phyloP scores from a whole-genome alignment of 2,113 vertebrate species.

The Lamprologus ornatipinnis region DNA sequence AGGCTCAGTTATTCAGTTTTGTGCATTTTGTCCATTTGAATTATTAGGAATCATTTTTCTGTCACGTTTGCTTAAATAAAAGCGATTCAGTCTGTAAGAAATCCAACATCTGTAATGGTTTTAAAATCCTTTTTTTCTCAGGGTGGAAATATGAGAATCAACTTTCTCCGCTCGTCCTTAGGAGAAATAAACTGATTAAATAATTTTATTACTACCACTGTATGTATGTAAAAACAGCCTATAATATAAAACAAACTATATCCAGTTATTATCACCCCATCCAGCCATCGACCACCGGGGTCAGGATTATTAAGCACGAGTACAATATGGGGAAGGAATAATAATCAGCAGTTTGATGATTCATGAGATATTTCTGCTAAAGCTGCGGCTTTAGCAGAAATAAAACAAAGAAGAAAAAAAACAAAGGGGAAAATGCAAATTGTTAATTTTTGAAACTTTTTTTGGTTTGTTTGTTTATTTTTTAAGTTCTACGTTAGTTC shows the following conservation, averaged over 20 bases:
- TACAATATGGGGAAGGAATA: neutral
- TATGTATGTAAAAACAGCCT: fast-evolving
- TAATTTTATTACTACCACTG: neutral
- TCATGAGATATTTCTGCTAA: neutral
- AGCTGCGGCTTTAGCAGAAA: neutral
- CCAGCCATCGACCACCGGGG: fast-evolving
- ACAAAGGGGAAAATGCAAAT: neutral
- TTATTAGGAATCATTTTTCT: neutral
- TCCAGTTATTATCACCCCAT: neutral
- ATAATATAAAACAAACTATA: neutral
- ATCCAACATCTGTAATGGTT: neutral
- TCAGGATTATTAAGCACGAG: neutral
- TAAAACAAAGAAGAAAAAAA: too few species aligned
- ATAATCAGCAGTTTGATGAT: neutral
- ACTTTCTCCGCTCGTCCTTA: neutral
- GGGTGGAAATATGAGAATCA: neutral
- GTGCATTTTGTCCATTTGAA: neutral
- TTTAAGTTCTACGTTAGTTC: neutral
- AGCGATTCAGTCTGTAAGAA: neutral
- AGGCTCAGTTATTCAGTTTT: neutral
- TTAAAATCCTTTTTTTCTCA: neutral
- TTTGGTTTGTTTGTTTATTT: neutral
- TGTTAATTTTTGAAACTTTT: neutral
- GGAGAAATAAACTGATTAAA: neutral
- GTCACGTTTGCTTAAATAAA: neutral